phyloP scores from a whole-genome alignment of 2,888 invertebrate species.

The Mellilla xanthometata region DNA sequence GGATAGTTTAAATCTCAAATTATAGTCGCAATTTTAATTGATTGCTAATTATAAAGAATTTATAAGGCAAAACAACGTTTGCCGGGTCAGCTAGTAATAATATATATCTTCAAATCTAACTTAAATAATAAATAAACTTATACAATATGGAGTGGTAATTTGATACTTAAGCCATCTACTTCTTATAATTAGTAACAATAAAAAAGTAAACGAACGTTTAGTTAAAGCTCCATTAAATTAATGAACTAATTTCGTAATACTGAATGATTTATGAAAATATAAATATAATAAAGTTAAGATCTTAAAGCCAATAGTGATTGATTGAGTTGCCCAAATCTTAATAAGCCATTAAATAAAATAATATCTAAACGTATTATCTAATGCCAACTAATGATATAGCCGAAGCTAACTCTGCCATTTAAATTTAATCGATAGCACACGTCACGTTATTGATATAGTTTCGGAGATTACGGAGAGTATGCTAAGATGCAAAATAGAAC shows the following conservation, averaged over 20 bases:
- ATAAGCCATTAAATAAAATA: constrained; percentile 16
- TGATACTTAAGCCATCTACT: too few relatives aligned
- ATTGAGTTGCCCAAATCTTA: constrained; percentile 6
- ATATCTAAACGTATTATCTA: constrained; percentile 13
- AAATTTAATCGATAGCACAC: constrained; percentile 13
- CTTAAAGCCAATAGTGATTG: constrained; percentile 13
- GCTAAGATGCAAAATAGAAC: too few relatives aligned
- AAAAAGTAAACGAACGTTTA: too few relatives aligned
- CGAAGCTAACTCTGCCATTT: constrained; percentile 16
- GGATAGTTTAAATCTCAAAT: too few relatives aligned
- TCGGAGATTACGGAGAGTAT: neutral
- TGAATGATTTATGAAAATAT: neutral
- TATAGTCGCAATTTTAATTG: too few relatives aligned
- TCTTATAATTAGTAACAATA: too few relatives aligned
- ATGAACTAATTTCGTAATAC: neutral
- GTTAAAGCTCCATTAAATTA: neutral
- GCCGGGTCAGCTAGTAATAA: too few relatives aligned
- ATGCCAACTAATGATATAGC: constrained; percentile 12
- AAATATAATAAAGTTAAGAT: constrained; percentile 3
- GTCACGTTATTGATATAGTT: constrained; percentile 4
- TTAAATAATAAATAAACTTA: too few relatives aligned
- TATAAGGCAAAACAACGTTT: too few relatives aligned
- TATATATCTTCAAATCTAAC: too few relatives aligned
- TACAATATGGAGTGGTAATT: too few relatives aligned
- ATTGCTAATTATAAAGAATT: too few relatives aligned